A percentile compares a stretch with the other conserved stretches of the same genome.
Conservation (phyloP, 2,888 invertebrate genomes). For the Creontiades dilutus region DNA sequence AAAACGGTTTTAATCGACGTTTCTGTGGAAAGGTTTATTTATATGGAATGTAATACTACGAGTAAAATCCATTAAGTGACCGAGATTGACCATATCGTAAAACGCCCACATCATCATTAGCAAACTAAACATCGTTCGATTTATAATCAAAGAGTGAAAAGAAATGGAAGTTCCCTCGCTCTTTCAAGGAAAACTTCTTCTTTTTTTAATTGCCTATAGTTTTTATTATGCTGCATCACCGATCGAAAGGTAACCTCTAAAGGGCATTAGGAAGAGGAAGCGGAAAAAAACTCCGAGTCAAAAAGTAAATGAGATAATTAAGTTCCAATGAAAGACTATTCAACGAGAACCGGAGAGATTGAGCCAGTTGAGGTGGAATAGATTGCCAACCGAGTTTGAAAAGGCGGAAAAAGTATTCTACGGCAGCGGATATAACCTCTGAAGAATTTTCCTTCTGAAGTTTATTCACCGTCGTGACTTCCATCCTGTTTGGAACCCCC, state of each 20-base stretch:
- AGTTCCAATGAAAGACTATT: constrained; percentile 43
- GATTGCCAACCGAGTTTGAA: constrained; percentile 62
- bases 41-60: too few species aligned
- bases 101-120: too few species aligned
- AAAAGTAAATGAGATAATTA: constrained; percentile 67
- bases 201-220: neutral
- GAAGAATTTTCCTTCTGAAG: constrained; percentile 22
- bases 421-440: constrained; percentile 4
- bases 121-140: neutral
- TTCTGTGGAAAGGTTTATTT: too few species aligned
- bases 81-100: too few species aligned
- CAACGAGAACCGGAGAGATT: constrained; percentile 29
- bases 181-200: neutral
- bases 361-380: constrained; percentile 43
- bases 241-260: neutral
- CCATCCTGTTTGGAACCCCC: neutral
- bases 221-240: neutral
- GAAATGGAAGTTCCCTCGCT: neutral
- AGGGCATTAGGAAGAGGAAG: neutral
- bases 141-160: neutral
- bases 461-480: neutral
- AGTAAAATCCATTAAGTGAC: too few species aligned
- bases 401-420: constrained; percentile 28
- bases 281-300: constrained; percentile 2
- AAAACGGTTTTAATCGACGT: too few species aligned